Evolutionary conservation across 1,140 invertebrate genomes (phyloP).

Genomic region (Hirudo medicinalis): DNA sequence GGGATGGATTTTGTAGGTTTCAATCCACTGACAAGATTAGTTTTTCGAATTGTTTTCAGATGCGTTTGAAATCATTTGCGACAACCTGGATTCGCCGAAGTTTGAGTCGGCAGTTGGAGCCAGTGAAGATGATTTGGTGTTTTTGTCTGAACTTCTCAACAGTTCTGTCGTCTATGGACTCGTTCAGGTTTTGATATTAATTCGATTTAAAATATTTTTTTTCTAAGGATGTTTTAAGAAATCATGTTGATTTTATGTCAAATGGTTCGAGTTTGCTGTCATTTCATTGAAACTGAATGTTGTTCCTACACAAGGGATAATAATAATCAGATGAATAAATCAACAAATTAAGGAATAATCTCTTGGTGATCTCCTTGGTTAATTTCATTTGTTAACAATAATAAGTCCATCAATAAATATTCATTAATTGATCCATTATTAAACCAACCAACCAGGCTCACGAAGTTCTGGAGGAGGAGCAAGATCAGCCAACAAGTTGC

Average conservation of each 20-base stretch:
- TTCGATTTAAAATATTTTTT: neutral
- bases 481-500: slow-evolving; percentile 4
- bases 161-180: slow-evolving; percentile 4
- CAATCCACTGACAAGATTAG: no score
- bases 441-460: slow-evolving; percentile 7
- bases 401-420: neutral
- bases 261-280: neutral
- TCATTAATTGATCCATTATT: neutral
- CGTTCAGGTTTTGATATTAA: neutral
- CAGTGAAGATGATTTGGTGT: slow-evolving; percentile 12
- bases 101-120: slow-evolving; percentile 2
- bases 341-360: neutral
- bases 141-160: slow-evolving; percentile 9
- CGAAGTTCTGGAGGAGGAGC: slow-evolving; percentile 14
- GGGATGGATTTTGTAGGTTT: no score
- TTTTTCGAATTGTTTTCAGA: neutral
- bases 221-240: neutral
- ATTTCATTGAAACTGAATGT: neutral
- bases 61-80: slow-evolving; percentile 12
- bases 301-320: neutral
- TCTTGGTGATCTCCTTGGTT: neutral
- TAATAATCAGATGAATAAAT: neutral
- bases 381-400: neutral
- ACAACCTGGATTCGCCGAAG: slow-evolving; percentile 11
- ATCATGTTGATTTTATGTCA: neutral